phyloP scores from a whole-genome alignment of 2,113 vertebrate genomes.

The Nothoprocta perdicaria region DNA sequence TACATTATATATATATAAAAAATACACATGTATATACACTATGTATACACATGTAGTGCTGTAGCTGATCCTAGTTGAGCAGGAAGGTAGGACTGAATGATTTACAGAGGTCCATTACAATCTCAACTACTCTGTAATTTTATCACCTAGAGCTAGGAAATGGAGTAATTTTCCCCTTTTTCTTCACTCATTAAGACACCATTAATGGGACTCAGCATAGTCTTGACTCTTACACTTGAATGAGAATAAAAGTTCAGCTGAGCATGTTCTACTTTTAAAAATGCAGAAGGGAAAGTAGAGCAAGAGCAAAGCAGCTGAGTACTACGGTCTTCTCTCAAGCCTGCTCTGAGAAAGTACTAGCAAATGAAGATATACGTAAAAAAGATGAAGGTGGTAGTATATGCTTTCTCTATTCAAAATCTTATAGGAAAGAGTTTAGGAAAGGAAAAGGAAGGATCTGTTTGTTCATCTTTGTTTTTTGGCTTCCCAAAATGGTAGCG shows the following conservation, averaged over 20 bases:
- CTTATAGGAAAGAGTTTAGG: neutral
- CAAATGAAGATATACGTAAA: slow-evolving; percentile 22
- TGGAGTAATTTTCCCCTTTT: neutral
- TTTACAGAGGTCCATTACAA: no score
- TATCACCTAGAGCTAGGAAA: neutral
- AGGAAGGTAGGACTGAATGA: no score
- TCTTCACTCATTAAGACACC: neutral
- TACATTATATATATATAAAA: no score
- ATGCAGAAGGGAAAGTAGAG: slow-evolving; percentile 18
- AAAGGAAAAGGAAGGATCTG: neutral
- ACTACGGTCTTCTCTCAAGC: slow-evolving; percentile 1
- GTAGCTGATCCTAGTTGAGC: no score
- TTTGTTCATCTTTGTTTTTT: neutral
- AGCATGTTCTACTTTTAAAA: slow-evolving; percentile 6
- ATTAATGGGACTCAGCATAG: slow-evolving; percentile 33
- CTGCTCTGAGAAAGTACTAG: slow-evolving; percentile 12
- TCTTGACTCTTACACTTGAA: neutral
- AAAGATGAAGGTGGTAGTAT: slow-evolving; percentile 26
- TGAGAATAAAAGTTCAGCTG: slow-evolving; percentile 25
- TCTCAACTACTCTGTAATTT: neutral
- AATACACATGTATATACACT: no score
- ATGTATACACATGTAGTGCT: no score
- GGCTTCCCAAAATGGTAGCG: slow-evolving; percentile 27
- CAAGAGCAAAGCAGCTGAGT: slow-evolving; percentile 16
- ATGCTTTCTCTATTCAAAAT: slow-evolving; percentile 16